Base-by-base conservation (phyloP, 2,113 vertebrate genomes). In the Chionodraco myersi region DNA sequence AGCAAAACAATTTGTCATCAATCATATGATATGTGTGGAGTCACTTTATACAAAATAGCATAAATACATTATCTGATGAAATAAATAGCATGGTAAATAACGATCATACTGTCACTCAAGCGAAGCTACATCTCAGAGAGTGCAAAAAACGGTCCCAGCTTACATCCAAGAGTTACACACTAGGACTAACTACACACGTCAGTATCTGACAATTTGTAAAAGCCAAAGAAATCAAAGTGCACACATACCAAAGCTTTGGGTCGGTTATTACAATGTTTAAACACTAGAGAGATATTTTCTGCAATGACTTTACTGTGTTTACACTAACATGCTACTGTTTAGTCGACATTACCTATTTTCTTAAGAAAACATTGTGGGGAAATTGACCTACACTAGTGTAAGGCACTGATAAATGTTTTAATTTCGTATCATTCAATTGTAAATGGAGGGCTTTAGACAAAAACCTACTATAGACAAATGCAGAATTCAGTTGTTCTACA, bases 71-170 rank as follows among this genome's bases (percentile, higher is more conserved):
- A 89, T 86, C 59, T 80, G 64, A 86, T 74, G 64, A 92, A 93
- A 93, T 92, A 89, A 92, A 91, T 89, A 93, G 71, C 80, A 89
- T 76, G 54, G 61, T 82, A 87, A 87, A 86, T 67, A 85, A 90
- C 44, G 71, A 79, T 90, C 79, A 79, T 57, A 83, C 84, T 80
- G 79, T 88, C 84, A 92, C 79, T 89, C 91, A 92, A 93, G 94
- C 95, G 82, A 92, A 94, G 94, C 93, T 95, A 95, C 92, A 94
- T 93, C 73, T 92, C 75, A 86, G 85, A 87, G 90, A 92, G 85
- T 94, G 90, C 87, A 91, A 85, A 81, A 81, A 81, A 82, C 80
- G 59, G 83, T 75, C 60, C 85, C 79, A 84, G 84, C 74, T 77
- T 67, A 83, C 79, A 81, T 63, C 66, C 60, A 73, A 80, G 59